A percentile compares a stretch with the other conserved stretches of the same genome.
Evolutionary conservation across 1,140 invertebrate species (phyloP).

Genomic region (Brachionus sp.): DNA sequence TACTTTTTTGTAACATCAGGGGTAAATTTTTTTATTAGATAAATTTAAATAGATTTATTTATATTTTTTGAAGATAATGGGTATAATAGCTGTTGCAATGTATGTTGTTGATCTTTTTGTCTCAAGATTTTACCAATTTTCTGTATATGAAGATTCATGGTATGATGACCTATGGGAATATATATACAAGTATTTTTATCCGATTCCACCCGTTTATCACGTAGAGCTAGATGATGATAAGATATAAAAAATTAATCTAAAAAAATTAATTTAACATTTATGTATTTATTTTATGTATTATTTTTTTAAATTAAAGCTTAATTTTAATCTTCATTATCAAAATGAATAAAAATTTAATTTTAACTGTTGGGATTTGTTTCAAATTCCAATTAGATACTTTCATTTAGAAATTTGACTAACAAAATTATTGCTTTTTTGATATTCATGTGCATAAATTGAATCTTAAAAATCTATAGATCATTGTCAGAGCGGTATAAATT

Average conservation of each 20-base stretch:
- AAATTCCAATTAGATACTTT: no score
- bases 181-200: constrained; percentile 24
- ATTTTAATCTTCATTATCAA: no score
- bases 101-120: constrained; percentile 6
- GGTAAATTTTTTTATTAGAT: neutral
- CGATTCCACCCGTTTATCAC: constrained; percentile 1
- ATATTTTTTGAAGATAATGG: neutral
- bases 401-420: no score
- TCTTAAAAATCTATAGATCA: no score
- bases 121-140: constrained; percentile 35
- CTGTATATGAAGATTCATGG: constrained; percentile 16
- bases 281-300: neutral
- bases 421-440: no score
- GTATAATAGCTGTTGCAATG: neutral
- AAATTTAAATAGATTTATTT: neutral
- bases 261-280: neutral
- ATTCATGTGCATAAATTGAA: no score
- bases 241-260: neutral
- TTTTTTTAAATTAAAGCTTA: no score
- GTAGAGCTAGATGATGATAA: neutral
- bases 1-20: neutral
- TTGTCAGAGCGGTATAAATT: no score
- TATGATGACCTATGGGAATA: constrained; percentile 31
- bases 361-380: no score
- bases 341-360: no score